Evolutionary conservation across 2,113 vertebrate genomes (phyloP).

Genomic region (Copsychus sechellarum): DNA sequence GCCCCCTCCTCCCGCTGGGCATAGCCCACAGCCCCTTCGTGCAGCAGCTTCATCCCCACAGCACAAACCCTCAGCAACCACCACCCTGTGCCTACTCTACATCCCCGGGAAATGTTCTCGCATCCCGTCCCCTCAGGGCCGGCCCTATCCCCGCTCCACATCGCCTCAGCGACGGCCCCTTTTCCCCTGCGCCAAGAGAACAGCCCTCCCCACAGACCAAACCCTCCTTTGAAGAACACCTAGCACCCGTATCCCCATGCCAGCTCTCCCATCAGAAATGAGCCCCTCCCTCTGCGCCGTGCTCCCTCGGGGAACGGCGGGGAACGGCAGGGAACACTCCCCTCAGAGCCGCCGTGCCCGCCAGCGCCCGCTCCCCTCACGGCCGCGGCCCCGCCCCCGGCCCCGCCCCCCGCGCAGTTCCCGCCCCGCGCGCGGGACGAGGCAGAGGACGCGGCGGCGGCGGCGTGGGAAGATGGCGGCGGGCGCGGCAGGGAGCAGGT

Average conservation of each 20-base stretch:
- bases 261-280: fast-evolving
- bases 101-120: not conserved
- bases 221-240: fast-evolving
- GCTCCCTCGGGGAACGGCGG: fast-evolving
- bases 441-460: not conserved
- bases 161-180: not conserved
- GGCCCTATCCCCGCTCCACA: too few relatives aligned
- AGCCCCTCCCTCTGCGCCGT: fast-evolving
- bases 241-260: fast-evolving
- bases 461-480: constrained; percentile 67
- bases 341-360: too few relatives aligned
- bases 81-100: not conserved
- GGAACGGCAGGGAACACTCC: too few relatives aligned
- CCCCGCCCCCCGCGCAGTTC: not conserved
- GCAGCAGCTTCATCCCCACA: not conserved
- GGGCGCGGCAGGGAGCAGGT: constrained; percentile 54
- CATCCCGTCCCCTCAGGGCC: fast-evolving
- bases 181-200: fast-evolving
- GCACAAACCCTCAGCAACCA: not conserved
- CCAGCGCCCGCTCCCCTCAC: fast-evolving
- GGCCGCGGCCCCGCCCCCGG: fast-evolving
- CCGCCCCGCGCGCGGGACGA: not conserved
- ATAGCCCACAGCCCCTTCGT: not conserved
- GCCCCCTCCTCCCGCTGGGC: not conserved
- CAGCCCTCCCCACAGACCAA: not conserved